Evolutionary conservation across 2,797 vertebrate species (phyloP), one percentile per base, ranked within the genome.

Genomic region (Gymnothorax reevesii): DNA sequence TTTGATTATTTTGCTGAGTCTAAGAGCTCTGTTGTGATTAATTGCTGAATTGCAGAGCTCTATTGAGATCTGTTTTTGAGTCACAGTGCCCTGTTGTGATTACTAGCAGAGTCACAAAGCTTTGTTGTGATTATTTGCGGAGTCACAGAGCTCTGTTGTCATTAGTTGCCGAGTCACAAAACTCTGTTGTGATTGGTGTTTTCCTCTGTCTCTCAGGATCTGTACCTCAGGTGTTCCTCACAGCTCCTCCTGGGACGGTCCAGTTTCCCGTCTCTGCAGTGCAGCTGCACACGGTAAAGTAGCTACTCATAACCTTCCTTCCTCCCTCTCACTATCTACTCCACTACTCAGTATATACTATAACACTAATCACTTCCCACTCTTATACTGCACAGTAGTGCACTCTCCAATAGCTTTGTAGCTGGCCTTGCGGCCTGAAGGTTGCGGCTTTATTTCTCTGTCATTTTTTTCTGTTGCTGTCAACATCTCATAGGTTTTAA

Each of bases 211-310:
- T 17, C 62, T 3, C 80, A 95, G 94, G 95, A 88, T 93, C 88
- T 0, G 97, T 99, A 83, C 96, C 98, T 91, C 98, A 99, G 91
- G 98, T 99, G 94, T 99, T 99, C 94, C 96, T 99, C 92, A 97
- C 98, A 49, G 97, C 96, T 12, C 98, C 98, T 20, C 97, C 96
- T n/a, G 98, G 98, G 91, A 98, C 98, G 0, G 97, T 99, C 91
- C 98, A 99, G 95, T 99, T 99, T 90, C 98, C 98, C 0, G 97
- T 99, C 89, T 98, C 98, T 27, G 97, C 98, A 85, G 97, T 99
- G 94, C 98, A 99, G 94, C 97, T 99, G 93, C 98, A 99, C 92
- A 97, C 98, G 97, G 98, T 99, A 97, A n/a, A n/a, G n/a, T n/a
- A n/a, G n/a, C 94, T 96, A 95, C 95, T 49, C 15, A 86, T 25